Conservation (phyloP, 2,888 invertebrate species). For the Mechanitis mazaeus region DNA sequence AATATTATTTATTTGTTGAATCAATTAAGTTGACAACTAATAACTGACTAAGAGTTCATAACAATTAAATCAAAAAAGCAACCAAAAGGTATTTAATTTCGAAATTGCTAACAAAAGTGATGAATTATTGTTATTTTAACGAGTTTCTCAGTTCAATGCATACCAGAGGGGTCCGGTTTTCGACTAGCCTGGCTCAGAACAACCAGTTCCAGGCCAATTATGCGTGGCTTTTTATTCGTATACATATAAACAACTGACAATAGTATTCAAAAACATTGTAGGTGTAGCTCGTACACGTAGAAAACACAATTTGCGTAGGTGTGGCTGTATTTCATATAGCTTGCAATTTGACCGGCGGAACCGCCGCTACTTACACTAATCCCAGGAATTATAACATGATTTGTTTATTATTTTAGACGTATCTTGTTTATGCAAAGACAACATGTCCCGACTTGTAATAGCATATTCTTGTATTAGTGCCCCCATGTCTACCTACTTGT, state of each 20-base stretch:
- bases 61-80: too few relatives aligned
- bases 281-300: conserved; percentile 25
- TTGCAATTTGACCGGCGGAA: conserved; percentile 20
- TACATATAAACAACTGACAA: conserved; percentile 43
- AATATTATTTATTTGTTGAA: too few relatives aligned
- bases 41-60: too few relatives aligned
- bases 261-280: conserved; percentile 40
- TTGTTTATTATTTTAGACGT: conserved; percentile 27
- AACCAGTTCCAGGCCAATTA: conserved; percentile 48
- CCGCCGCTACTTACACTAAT: conserved; percentile 21
- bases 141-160: conserved; percentile 45
- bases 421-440: conserved; percentile 23
- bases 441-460: conserved; percentile 30
- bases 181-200: conserved; percentile 29
- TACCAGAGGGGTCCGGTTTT: conserved; percentile 48
- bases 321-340: conserved; percentile 26
- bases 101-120: too few relatives aligned
- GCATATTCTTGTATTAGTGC: conserved; percentile 23
- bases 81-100: too few relatives aligned
- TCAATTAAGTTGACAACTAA: too few relatives aligned
- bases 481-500: conserved; percentile 24
- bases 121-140: conserved; percentile 4
- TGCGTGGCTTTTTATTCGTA: conserved; percentile 42
- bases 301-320: conserved; percentile 30
- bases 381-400: conserved; percentile 28